Evolutionary conservation across 2,113 vertebrate species (phyloP), one percentile per base, ranked within the genome.

Genomic region (Serinus canaria): DNA sequence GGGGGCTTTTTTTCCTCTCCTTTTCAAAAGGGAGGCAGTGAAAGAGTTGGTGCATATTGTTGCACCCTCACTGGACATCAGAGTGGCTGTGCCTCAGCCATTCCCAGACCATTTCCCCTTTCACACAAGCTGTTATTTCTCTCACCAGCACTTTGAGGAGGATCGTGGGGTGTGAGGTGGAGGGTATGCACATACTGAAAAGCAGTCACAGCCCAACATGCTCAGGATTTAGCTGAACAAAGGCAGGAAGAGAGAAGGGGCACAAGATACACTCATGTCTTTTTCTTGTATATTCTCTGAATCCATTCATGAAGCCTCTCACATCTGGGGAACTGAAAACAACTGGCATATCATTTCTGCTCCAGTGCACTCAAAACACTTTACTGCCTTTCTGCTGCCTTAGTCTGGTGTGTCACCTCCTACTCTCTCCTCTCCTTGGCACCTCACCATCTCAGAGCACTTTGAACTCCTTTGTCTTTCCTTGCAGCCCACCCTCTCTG

Each of bases 211-310:
- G 55, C 39, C 27, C 55, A 78, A 43, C 22, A 78, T 68, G 22
- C 27, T 83, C 72, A 79, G 58, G 69, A 64, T 87, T 92, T 89
- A 93, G 30, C 31, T 74, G 91, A 94, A 92, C 63, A 92, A 84
- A 86, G 31, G 62, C 83, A 76, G 15, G 28, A 63, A 69, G 27
- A 82, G 31, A 89, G 35, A 94, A 89, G 28, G 39, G 74, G 35
- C 56, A 92, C 2, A 3, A 72, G 37, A 75, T 33, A 67, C 27
- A 35, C n/a, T 64, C 31, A 41, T 1, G 0, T 59, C 63, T 83
- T 83, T 86, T 66, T 43, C 76, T 90, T 88, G 19, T 25, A 44
- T 73, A 43, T 67, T 75, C 66, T 50, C 70, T 72, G 80, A 81
- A 82, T 74, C 68, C 89, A 77, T 72, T 73, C 47, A 82, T 55